Evolutionary conservation across 1,140 invertebrate species (phyloP).

Genomic region (Pseudobourletiella spinata): DNA sequence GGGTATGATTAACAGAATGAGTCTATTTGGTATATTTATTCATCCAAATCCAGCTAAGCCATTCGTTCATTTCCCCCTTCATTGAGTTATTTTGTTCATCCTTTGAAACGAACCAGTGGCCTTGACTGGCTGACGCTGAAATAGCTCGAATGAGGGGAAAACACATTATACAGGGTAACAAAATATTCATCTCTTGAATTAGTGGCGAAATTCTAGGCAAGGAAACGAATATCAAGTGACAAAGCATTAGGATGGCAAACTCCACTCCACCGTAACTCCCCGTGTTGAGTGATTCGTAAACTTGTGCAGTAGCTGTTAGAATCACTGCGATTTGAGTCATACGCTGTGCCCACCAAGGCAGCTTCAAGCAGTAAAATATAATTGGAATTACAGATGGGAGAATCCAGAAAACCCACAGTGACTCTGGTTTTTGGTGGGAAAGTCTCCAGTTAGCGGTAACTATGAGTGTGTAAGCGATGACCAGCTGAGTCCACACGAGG

Average conservation of each 20-base stretch:
- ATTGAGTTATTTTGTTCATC: too few relatives aligned
- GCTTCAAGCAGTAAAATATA: not conserved
- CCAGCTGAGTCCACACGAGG: not conserved
- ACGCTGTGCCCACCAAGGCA: not conserved
- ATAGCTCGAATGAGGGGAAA: not conserved
- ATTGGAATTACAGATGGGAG: not conserved
- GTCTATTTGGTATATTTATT: not conserved
- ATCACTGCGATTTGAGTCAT: not conserved
- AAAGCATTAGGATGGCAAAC: not conserved
- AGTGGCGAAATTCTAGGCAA: not conserved
- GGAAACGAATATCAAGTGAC: not conserved
- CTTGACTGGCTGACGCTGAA: not conserved
- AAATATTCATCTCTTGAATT: not conserved
- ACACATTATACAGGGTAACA: not conserved
- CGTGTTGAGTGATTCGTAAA: not conserved
- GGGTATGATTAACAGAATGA: not conserved
- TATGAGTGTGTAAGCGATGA: not conserved
- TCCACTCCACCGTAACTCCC: not conserved
- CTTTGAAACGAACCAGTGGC: not conserved
- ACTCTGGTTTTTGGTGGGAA: not conserved
- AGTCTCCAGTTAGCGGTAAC: not conserved
- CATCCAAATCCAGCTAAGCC: too few relatives aligned
- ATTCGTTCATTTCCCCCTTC: too few relatives aligned
- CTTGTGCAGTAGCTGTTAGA: not conserved
- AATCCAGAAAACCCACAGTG: not conserved